Evolutionary conservation across 2,888 invertebrate species (phyloP), one percentile per base, ranked within the genome.

Genomic region (Lottia gigantea): DNA sequence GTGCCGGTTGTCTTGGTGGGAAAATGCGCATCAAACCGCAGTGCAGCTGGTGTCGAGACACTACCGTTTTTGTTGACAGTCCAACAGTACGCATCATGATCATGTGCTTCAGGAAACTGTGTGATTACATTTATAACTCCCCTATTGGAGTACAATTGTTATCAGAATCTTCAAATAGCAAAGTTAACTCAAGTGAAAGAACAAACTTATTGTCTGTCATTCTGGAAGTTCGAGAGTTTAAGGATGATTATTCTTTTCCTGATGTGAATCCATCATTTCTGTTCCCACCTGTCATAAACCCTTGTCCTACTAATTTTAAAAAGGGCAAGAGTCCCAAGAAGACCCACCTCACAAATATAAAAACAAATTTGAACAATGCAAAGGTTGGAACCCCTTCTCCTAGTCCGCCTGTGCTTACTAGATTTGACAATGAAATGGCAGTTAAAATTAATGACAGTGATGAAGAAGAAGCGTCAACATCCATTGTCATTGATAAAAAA

Each of bases 71-170:
- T 88, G 91, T 92, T 68, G 95, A 95, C 88, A 95, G 95, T 88
- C 92, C 93, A 75, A 93, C 94, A 81, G 90, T 96, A 82, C 91
- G 94, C 68, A 93, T 95, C 81, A 90, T 96, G 62, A 89, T 96
- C 71, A 93, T 95, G 88, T 95, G 96, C 89, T 96, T 95, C 87
- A 95, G 95, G 89, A 94, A 94, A 85, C 91, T 96, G 74, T 96
- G 96, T 90, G 92, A 93, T 85, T 95, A 94, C 89, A 91, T 96
- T 82, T 92, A 93, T n/a, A 72, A 73, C 47, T 82, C 83, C 1
- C 74, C 75, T 11, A 75, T 85, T 23, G 82, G 82, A 7, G 61
- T 67, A 16, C 78, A 79, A 31, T 71, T 85, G 40, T 63, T 61
- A 46, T 73, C 71, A 63, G 63, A 62, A 26, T 67, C 65, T n/a